Percentiles rank a stretch among this genome's conserved stretches.
These are phyloP conservation scores for Hedya salicella DNA, from an alignment of 2,888 invertebrate genomes.

Conservation along the genomic window DNA sequence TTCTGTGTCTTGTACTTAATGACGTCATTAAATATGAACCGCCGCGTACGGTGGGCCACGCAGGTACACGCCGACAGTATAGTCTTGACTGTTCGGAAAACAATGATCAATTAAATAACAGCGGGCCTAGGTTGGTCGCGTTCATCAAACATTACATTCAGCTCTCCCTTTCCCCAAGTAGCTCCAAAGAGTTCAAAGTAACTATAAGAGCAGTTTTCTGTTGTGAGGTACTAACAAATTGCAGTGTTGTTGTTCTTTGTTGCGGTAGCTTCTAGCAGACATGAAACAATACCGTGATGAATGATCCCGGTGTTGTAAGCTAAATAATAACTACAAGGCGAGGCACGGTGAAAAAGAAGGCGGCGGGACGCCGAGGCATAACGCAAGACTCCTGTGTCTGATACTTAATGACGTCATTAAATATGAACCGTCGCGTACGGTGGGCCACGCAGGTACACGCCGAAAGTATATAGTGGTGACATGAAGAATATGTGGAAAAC, in stretches of 20 bases:
- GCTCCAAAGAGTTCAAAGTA: too few species aligned
- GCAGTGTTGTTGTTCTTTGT: too few species aligned
- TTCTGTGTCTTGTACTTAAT: slow-evolving; percentile 75
- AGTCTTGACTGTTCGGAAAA: neutral
- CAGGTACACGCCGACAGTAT: slow-evolving; percentile 7
- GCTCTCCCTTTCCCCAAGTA: too few species aligned
- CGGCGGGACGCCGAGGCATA: slow-evolving; percentile 57
- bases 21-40: slow-evolving; percentile 83
- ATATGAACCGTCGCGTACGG: slow-evolving; percentile 67
- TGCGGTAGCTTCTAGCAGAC: too few species aligned
- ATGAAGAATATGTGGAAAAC: neutral
- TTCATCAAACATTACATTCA: too few species aligned
- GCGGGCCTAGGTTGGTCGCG: too few species aligned
- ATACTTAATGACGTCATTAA: slow-evolving; percentile 82
- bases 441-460: slow-evolving; percentile 21
- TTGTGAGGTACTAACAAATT: too few species aligned
- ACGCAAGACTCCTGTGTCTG: slow-evolving; percentile 66
- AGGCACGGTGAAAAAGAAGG: slow-evolving; percentile 56
- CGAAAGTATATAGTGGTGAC: neutral
- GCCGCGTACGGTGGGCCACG: slow-evolving; percentile 47
- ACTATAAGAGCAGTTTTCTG: too few species aligned
- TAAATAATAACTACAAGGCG: slow-evolving; percentile 35
- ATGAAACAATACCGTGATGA: too few species aligned
- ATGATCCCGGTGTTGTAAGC: slow-evolving; percentile 26
- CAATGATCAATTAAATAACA: neutral